Conservation (phyloP, 2,888 invertebrate species). For the Apantesis nais region DNA sequence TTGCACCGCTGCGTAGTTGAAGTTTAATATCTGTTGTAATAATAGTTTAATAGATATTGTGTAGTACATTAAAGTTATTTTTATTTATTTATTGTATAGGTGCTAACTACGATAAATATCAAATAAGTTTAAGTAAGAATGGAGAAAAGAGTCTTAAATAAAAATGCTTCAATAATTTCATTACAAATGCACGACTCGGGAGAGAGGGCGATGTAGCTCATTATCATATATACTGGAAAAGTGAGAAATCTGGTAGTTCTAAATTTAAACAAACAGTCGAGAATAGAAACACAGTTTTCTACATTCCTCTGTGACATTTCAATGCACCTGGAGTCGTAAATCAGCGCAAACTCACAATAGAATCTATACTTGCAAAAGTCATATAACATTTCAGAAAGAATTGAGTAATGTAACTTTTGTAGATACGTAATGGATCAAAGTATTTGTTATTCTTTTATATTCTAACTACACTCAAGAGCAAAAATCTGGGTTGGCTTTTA, state of each 20-base stretch:
- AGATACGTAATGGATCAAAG: not conserved
- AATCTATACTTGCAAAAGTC: not conserved
- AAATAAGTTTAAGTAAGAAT: too few species aligned
- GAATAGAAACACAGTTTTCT: not conserved
- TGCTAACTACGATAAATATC: too few species aligned
- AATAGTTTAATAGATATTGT: too few species aligned
- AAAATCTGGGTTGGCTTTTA: not conserved
- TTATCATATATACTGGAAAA: not conserved
- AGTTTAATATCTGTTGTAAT: too few species aligned
- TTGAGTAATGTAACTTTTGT: not conserved
- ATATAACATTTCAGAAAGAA: not conserved
- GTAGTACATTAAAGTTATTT: too few species aligned
- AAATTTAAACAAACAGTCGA: not conserved
- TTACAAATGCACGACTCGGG: not conserved
- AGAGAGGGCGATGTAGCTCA: not conserved
- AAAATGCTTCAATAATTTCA: too few species aligned
- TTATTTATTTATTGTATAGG: too few species aligned
- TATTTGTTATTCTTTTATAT: not conserved
- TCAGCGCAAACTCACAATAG: not conserved
- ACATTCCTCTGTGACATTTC: not conserved
- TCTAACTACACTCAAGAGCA: not conserved
- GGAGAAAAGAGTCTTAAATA: too few species aligned
- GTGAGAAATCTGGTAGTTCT: not conserved
- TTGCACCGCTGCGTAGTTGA: too few species aligned
- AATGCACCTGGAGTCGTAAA: not conserved